Evolutionary conservation across 2,888 invertebrate species (phyloP).

Genomic region (Thera britannica): DNA sequence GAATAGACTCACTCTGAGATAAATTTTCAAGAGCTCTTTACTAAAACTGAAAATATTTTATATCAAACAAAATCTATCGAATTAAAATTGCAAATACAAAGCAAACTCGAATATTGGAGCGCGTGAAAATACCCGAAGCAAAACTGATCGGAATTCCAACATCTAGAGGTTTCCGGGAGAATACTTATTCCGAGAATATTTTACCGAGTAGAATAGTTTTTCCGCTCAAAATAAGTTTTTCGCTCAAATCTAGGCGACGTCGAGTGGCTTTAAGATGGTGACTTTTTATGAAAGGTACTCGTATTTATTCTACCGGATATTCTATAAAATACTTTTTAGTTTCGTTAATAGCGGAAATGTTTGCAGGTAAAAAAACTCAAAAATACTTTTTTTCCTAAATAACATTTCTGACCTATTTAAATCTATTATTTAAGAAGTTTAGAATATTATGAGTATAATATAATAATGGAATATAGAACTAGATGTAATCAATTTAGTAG

Average conservation of each 20-base stretch:
- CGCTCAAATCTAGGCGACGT: slow-evolving; percentile 9
- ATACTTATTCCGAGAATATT: not conserved
- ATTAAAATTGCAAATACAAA: not conserved
- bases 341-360: not conserved
- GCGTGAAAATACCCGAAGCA: slow-evolving; percentile 5
- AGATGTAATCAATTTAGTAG: too few species aligned
- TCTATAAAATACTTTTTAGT: not conserved
- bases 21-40: too few species aligned
- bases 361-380: not conserved
- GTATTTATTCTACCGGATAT: not conserved
- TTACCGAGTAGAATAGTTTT: slow-evolving; percentile 17
- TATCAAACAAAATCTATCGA: not conserved
- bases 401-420: too few species aligned
- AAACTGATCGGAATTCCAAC: slow-evolving; percentile 6
- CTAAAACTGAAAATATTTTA: too few species aligned
- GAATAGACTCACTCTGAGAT: too few species aligned
- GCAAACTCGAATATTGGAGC: not conserved
- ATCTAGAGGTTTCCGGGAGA: slow-evolving; percentile 4
- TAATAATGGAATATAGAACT: too few species aligned
- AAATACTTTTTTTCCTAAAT: too few species aligned
- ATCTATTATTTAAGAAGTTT: too few species aligned
- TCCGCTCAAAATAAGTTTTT: slow-evolving; percentile 14
- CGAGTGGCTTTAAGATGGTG: slow-evolving; percentile 15
- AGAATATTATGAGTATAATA: too few species aligned
- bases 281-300: slow-evolving; percentile 6